Evolutionary conservation across 2,888 invertebrate species (phyloP).

Genomic region (Athalia circularis): DNA sequence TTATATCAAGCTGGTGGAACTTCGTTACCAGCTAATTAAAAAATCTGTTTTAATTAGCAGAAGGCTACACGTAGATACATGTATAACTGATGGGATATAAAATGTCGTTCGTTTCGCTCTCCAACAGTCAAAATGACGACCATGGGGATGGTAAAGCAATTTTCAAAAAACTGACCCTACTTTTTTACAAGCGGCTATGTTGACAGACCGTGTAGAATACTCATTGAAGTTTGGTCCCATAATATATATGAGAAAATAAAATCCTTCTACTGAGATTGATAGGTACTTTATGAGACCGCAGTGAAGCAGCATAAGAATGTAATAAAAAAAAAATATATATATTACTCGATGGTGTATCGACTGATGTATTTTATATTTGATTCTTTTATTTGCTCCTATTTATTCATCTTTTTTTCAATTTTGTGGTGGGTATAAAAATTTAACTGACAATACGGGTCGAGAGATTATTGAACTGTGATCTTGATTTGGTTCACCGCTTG

Average conservation of each 20-base stretch:
- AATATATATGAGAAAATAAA: not conserved
- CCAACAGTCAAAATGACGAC: not conserved
- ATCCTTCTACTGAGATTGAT: no score
- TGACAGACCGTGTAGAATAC: no score
- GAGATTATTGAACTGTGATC: constrained; percentile 6
- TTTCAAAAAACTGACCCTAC: no score
- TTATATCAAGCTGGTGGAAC: no score
- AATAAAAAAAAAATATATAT: not conserved
- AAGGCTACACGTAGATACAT: not conserved
- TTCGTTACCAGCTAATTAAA: not conserved
- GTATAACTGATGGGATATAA: no score
- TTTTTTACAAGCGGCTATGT: no score
- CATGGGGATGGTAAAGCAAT: not conserved
- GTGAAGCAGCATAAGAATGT: no score
- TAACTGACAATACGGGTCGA: not conserved
- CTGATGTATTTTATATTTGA: not conserved
- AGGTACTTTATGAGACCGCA: no score
- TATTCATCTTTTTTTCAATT: no score
- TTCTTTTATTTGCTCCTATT: not conserved
- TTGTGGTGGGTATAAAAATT: not conserved
- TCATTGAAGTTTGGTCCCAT: no score
- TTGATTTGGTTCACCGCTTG: constrained; percentile 8
- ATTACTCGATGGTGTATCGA: not conserved
- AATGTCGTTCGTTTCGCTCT: not conserved
- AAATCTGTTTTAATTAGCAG: constrained; percentile 7